Percentiles rank a stretch among this genome's conserved stretches.
phyloP scores from a whole-genome alignment of 2,797 vertebrate genomes.

The Enteromius treurensis region DNA sequence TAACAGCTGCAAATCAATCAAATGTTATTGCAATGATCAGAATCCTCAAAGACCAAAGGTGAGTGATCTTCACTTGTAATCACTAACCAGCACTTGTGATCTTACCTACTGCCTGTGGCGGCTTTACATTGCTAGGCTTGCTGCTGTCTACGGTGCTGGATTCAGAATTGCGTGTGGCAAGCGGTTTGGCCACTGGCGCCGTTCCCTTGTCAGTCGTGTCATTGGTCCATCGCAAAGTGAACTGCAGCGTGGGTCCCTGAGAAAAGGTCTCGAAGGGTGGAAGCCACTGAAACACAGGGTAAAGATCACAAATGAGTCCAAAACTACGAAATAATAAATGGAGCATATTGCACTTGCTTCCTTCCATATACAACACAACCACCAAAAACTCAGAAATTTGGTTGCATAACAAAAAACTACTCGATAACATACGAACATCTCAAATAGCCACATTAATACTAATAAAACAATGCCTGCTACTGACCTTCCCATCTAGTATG shows the following conservation, averaged over 20 bases:
- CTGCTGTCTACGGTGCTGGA: slow-evolving; percentile 79
- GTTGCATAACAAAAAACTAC: background rate
- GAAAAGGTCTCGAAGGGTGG: slow-evolving; percentile 91
- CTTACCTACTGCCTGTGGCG: slow-evolving; percentile 82
- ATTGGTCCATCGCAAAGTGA: slow-evolving; percentile 88
- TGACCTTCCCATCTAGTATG: slow-evolving; percentile 95
- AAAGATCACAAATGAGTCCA: background rate
- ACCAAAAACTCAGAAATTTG: too few species aligned
- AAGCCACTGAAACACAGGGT: slow-evolving; percentile 73
- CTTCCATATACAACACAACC: too few species aligned
- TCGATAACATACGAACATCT: background rate
- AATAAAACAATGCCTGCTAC: background rate
- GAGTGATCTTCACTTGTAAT: background rate
- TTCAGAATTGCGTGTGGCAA: slow-evolving; percentile 88
- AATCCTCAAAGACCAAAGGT: background rate
- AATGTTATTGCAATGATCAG: slow-evolving; percentile 19
- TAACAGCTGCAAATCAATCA: slow-evolving; percentile 75
- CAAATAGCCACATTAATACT: background rate
- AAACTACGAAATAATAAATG: background rate
- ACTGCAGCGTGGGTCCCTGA: slow-evolving; percentile 89
- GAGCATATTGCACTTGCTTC: too few species aligned
- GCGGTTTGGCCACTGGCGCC: slow-evolving; percentile 85
- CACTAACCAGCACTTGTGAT: background rate
- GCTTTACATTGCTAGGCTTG: slow-evolving; percentile 81
- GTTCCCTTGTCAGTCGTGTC: slow-evolving; percentile 82